A percentile compares a stretch with the other conserved stretches of the same genome.
Evolutionary conservation across 1,140 invertebrate genomes (phyloP).

Genomic region (Brachionus asplanchnoidis): DNA sequence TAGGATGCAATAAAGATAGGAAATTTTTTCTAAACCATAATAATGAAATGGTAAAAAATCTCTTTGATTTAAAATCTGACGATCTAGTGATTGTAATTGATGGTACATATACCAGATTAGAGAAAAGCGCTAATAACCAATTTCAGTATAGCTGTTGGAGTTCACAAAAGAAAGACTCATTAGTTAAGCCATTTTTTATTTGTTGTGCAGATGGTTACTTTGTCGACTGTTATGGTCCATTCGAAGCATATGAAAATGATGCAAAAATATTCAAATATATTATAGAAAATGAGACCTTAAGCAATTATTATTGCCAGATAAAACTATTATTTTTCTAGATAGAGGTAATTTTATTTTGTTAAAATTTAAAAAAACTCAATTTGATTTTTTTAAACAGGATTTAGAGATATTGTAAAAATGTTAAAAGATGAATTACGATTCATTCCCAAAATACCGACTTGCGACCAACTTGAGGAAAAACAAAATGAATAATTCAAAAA

Average conservation of each 20-base stretch:
- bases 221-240: constrained; percentile 10
- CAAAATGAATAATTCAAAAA: constrained; percentile 17
- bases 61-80: constrained; percentile 2
- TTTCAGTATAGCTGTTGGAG: constrained; percentile 8
- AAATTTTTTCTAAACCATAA: constrained; percentile 25
- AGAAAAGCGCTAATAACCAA: background rate
- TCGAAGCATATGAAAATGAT: constrained; percentile 12
- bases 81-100: constrained; percentile 2
- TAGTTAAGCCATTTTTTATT: constrained; percentile 11
- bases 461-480: constrained; percentile 24
- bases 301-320: constrained; percentile 12
- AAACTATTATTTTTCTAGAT: constrained; percentile 19
- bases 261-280: constrained; percentile 16
- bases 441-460: constrained; percentile 1
- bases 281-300: background rate
- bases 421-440: background rate
- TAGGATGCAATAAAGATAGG: constrained; percentile 1
- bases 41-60: constrained; percentile 26
- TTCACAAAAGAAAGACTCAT: constrained; percentile 5
- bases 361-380: constrained; percentile 19
- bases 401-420: constrained; percentile 24
- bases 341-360: constrained; percentile 27
- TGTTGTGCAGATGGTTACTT: constrained; percentile 14
- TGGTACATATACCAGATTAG: constrained; percentile 16
- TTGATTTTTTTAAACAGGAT: background rate